Base-by-base conservation (phyloP, 2,797 vertebrate genomes). In the Buceros bicornis region DNA sequence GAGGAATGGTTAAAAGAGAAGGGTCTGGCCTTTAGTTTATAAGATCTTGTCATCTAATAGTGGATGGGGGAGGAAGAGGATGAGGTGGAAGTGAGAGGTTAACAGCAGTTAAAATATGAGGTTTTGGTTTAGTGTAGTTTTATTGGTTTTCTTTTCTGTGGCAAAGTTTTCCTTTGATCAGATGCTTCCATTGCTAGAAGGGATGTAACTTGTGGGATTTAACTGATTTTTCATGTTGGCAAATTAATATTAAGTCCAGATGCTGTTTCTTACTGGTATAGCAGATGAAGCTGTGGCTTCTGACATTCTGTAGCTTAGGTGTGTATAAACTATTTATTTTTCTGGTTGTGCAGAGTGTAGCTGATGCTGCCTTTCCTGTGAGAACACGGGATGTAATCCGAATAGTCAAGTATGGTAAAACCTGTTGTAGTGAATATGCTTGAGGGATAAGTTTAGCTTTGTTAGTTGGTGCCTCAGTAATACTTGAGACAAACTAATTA, bases 341-440 rank as follows among this genome's bases (percentile, higher is more conserved):
- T 48, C 35, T 77, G 25, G 40, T 65, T 62, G 16, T n/a, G 19
- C 8, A 13, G 15, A 57, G 4, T 31, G 22, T 70, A 57, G 50
- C 37, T 54, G 57, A 37, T 2, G 2, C 13, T 71, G 54, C 48
- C 42, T 57, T 93, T 94, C 22, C 62, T 79, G 48, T 77, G 88
- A 72, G 84, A 85, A 64, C 45, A 11, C 0, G 0, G 33, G 43
- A 42, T 91, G 28, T 81, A 67, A 87, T 85, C 45, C 5, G 5
- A 87, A 65, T 57, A 80, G 16, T 58, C 25, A 81, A 56, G 76
- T 77, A 4, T 43, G 45, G 25, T 3, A 5, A 92, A 91, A 91
- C 93, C 43, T 95, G 86, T 95, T 79, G 14, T 47, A 69, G 16
- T 72, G 37, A 89, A 58, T 62, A 24, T 87, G 37, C 58, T 85